A percentile compares a stretch with the other conserved stretches of the same genome.
Conservation (phyloP, 2,888 invertebrate genomes). For the Cylindroiulus punctatus region DNA sequence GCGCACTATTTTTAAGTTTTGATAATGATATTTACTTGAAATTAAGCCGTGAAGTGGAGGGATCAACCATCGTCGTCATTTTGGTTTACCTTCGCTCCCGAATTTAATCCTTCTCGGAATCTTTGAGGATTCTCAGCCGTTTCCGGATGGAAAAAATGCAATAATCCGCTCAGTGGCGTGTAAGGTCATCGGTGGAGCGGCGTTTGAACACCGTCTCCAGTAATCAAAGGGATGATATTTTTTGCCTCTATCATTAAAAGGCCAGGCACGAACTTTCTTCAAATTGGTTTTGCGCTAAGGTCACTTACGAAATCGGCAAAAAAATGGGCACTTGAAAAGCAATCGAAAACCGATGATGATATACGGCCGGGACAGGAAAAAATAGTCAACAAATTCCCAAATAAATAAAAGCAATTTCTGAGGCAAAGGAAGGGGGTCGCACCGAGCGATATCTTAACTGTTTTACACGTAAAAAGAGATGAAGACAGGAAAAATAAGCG, state of each 20-base stretch:
- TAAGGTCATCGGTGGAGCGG: background rate
- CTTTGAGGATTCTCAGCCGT: background rate
- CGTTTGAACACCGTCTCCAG: background rate
- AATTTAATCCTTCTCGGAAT: too few species aligned
- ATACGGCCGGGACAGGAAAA: conserved; percentile 8
- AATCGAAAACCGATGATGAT: conserved; percentile 10
- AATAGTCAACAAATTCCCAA: conserved; percentile 18
- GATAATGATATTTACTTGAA: too few species aligned
- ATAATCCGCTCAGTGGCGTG: background rate
- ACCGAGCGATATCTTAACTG: background rate
- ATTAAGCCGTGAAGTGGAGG: too few species aligned
- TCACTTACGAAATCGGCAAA: conserved; percentile 7
- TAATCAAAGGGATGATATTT: background rate
- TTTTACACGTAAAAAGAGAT: background rate
- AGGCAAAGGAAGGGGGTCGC: background rate
- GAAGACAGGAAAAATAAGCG: background rate
- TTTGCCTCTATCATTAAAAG: background rate
- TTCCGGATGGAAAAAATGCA: background rate
- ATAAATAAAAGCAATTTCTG: conserved; percentile 18
- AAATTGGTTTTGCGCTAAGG: conserved; percentile 18
- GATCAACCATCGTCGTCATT: too few species aligned
- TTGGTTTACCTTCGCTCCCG: too few species aligned
- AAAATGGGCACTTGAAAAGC: background rate
- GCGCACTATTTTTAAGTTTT: too few species aligned
- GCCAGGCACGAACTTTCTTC: conserved; percentile 2